Percentiles rank a stretch among this genome's conserved stretches.
Conservation (phyloP, 2,113 vertebrate species). For the Channa argus region DNA sequence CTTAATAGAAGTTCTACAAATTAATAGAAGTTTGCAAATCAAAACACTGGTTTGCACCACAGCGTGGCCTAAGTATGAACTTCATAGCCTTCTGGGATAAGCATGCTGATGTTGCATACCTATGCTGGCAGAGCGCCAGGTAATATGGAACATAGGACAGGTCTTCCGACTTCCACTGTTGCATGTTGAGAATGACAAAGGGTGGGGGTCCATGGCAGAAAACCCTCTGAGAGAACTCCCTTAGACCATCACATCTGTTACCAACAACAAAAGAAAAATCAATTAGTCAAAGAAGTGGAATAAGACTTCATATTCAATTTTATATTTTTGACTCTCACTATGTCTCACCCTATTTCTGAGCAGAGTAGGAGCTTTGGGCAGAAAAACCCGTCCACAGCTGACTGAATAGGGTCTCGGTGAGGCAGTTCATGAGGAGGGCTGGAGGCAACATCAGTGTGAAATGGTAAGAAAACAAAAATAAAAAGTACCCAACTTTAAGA, state of each 20-base stretch:
- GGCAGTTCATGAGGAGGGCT: constrained; percentile 89
- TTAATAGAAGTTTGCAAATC: neutral
- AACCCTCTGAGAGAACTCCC: constrained; percentile 88
- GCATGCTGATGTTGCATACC: constrained; percentile 71
- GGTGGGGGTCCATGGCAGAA: constrained; percentile 90
- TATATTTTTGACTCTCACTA: no score
- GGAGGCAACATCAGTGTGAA: constrained; percentile 17
- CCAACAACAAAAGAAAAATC: neutral
- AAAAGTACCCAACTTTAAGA: no score
- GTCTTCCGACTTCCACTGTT: constrained; percentile 91
- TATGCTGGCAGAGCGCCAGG: constrained; percentile 88
- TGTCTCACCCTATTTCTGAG: constrained; percentile 85
- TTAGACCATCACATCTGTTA: constrained; percentile 86
- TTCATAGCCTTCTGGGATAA: neutral
- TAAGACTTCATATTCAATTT: neutral
- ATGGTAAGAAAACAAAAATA: neutral
- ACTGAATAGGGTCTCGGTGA: constrained; percentile 87
- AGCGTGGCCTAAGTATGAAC: neutral
- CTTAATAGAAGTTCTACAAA: no score
- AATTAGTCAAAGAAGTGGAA: neutral
- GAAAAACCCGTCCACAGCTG: constrained; percentile 89
- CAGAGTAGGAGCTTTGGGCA: constrained; percentile 87
- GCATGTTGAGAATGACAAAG: constrained; percentile 93
- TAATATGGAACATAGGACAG: constrained; percentile 90
- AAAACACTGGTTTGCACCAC: neutral